phyloP scores from a whole-genome alignment of 2,888 invertebrate species.

The Amblyjoppa proteus region DNA sequence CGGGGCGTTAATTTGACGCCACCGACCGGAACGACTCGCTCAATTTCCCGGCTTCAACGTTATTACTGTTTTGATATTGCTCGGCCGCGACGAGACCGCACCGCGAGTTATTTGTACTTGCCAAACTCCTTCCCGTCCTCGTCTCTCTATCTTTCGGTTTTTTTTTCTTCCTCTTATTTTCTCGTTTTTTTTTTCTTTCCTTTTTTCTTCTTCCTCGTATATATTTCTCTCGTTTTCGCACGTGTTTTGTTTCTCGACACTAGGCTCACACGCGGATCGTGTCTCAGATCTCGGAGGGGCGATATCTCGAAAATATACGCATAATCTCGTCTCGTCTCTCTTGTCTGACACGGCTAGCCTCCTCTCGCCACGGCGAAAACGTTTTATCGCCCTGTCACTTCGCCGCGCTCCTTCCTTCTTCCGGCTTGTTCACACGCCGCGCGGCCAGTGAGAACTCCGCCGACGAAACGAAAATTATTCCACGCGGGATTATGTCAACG shows the following conservation, averaged over 20 bases:
- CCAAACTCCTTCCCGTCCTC: slow-evolving; percentile 51
- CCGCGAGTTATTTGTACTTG: slow-evolving; percentile 66
- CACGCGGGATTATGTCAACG: slow-evolving; percentile 61
- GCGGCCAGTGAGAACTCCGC: neutral
- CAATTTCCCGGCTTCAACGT: slow-evolving; percentile 79
- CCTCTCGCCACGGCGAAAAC: slow-evolving; percentile 67
- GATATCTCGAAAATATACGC: slow-evolving; percentile 66
- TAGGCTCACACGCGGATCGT: slow-evolving; percentile 59
- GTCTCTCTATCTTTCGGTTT: slow-evolving; percentile 17
- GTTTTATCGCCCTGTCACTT: slow-evolving; percentile 69
- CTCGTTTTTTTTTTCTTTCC: slow-evolving; percentile 10
- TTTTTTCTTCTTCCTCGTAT: slow-evolving; percentile 34
- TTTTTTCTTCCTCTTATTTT: neutral
- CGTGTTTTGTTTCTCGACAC: neutral
- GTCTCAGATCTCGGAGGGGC: slow-evolving; percentile 60
- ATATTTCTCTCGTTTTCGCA: neutral
- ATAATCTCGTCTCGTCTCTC: slow-evolving; percentile 66
- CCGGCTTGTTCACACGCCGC: slow-evolving; percentile 55
- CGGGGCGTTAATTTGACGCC: slow-evolving; percentile 82
- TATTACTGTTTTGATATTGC: slow-evolving; percentile 73
- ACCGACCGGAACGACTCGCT: slow-evolving; percentile 80
- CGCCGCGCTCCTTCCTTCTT: slow-evolving; percentile 59
- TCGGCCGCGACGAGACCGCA: slow-evolving; percentile 61
- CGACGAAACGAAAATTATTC: slow-evolving; percentile 49
- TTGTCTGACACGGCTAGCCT: slow-evolving; percentile 47